These are phyloP conservation scores for Ammodytes dubius DNA, from an alignment of 2,113 vertebrate species.

Conservation along the genomic window DNA sequence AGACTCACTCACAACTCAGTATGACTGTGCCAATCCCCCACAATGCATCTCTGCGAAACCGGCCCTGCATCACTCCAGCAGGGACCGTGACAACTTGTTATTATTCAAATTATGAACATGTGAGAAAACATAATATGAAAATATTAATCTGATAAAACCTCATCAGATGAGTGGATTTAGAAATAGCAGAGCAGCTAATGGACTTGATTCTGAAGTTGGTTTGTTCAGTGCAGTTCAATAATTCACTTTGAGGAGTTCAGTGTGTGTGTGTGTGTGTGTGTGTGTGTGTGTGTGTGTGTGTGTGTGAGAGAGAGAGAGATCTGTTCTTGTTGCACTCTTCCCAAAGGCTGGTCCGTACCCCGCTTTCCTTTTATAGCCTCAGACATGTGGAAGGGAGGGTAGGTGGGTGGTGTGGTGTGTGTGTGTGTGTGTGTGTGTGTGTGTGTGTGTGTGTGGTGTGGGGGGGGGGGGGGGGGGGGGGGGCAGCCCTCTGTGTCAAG, in stretches of 20 bases:
- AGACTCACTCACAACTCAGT: neutral
- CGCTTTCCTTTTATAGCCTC: constrained; percentile 76
- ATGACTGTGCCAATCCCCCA: neutral
- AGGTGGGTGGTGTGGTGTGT: constrained; percentile 22
- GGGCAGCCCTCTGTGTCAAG: constrained; percentile 49
- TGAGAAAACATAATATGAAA: neutral
- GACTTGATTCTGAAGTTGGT: neutral
- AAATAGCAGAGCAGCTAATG: neutral
- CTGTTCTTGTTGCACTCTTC: constrained; percentile 41
- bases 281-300: constrained; percentile 9
- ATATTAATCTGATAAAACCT: neutral
- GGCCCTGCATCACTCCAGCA: neutral
- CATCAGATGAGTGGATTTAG: neutral
- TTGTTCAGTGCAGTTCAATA: constrained; percentile 16
- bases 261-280: constrained; percentile 13
- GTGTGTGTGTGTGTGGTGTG: constrained; percentile 34
- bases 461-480: no score
- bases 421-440: constrained; percentile 25
- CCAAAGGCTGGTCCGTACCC: constrained; percentile 55
- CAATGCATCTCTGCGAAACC: neutral
- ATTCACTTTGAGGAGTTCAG: constrained; percentile 34
- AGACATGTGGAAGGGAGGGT: constrained; percentile 52
- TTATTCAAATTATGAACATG: neutral
- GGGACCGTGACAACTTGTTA: neutral
- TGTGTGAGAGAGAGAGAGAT: neutral